A percentile compares a stretch with the other conserved stretches of the same genome.
phyloP scores from a whole-genome alignment of 1,140 invertebrate genomes.

The Macrocentrus cingulum region DNA sequence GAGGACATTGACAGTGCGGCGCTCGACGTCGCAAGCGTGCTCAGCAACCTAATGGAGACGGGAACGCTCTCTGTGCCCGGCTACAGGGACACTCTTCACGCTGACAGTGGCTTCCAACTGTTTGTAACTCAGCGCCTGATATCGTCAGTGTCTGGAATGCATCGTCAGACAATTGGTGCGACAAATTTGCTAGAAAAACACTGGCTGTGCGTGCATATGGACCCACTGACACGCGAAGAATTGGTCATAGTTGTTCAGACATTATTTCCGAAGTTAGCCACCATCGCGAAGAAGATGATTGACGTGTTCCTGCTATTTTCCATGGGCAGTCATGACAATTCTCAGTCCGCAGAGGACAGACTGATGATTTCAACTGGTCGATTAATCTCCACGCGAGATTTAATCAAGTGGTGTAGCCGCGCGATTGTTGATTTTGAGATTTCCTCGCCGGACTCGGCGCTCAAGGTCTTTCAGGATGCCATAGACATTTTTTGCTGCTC shows the following conservation, averaged over 20 bases:
- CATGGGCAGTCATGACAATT: conserved; percentile 64
- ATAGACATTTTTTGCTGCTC: conserved; percentile 88
- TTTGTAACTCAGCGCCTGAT: conserved; percentile 83
- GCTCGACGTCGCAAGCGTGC: conserved; percentile 86
- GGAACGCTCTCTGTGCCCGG: conserved; percentile 82
- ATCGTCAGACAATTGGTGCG: conserved; percentile 67
- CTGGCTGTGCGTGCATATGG: conserved; percentile 79
- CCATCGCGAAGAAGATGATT: conserved; percentile 76
- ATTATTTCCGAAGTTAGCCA: conserved; percentile 72
- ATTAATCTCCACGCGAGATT: conserved; percentile 80
- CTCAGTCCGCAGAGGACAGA: conserved; percentile 37
- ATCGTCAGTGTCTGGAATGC: conserved; percentile 61
- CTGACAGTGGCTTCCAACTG: conserved; percentile 83
- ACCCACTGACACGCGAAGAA: conserved; percentile 76
- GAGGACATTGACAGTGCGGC: conserved; percentile 96
- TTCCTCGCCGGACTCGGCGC: conserved; percentile 70
- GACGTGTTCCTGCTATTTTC: conserved; percentile 84
- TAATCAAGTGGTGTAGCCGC: conserved; percentile 90
- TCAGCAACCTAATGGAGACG: conserved; percentile 84
- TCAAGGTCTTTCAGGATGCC: conserved; percentile 85
- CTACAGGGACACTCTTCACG: conserved; percentile 77
- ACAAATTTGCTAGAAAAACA: conserved; percentile 76
- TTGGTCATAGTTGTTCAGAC: conserved; percentile 68
- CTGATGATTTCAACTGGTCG: conserved; percentile 61
- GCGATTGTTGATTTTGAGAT: conserved; percentile 75